Evolutionary conservation across 2,888 invertebrate species (phyloP).

Genomic region (Melitaea athalia): DNA sequence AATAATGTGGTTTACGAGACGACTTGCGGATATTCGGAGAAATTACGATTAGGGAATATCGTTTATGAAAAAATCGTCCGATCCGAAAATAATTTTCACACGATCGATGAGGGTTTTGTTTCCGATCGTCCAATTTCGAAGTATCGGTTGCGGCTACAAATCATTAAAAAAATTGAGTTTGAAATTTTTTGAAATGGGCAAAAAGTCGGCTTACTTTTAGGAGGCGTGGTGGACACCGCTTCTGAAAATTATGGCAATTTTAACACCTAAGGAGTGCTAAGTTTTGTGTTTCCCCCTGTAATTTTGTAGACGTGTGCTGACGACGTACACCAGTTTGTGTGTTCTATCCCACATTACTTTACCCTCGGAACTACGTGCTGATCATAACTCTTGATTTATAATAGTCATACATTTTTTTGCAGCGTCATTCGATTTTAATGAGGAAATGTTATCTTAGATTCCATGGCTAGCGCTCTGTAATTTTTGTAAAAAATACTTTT

Average conservation of each 20-base stretch:
- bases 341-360: slow-evolving; percentile 54
- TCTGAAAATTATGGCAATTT: slow-evolving; percentile 80
- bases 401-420: slow-evolving; percentile 64
- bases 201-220: slow-evolving; percentile 76
- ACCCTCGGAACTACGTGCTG: slow-evolving; percentile 53
- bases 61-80: slow-evolving; percentile 47
- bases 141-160: slow-evolving; percentile 76
- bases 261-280: slow-evolving; percentile 81
- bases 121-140: slow-evolving; percentile 75
- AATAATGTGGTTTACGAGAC: slow-evolving; percentile 4
- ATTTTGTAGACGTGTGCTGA: slow-evolving; percentile 69
- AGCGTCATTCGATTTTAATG: slow-evolving; percentile 74
- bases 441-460: slow-evolving; percentile 60
- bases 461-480: slow-evolving; percentile 63
- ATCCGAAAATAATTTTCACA: slow-evolving; percentile 70
- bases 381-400: slow-evolving; percentile 73
- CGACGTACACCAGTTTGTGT: slow-evolving; percentile 52
- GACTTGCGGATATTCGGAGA: slow-evolving; percentile 9
- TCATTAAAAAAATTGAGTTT: slow-evolving; percentile 74
- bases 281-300: slow-evolving; percentile 71
- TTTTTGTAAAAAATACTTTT: slow-evolving; percentile 56
- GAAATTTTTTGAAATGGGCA: slow-evolving; percentile 64
- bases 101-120: slow-evolving; percentile 67
- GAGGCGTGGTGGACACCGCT: slow-evolving; percentile 68
- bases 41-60: slow-evolving; percentile 10